Evolutionary conservation across 2,888 invertebrate species (phyloP).

Genomic region (Torymus texanus): DNA sequence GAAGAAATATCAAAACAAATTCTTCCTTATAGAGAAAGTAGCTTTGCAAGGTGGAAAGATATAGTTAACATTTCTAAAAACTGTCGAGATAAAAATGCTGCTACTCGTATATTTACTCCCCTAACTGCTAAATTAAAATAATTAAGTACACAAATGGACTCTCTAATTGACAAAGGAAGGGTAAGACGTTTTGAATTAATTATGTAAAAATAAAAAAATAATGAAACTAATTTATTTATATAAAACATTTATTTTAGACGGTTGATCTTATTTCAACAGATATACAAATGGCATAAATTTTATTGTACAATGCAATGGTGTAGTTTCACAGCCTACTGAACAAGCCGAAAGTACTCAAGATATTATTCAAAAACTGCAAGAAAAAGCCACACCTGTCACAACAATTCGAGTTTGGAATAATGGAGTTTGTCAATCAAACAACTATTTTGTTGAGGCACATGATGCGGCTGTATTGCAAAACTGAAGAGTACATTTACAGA

Average conservation of each 20-base stretch:
- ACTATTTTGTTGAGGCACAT: too few relatives aligned
- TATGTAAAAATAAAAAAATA: neutral
- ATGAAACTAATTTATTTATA: neutral
- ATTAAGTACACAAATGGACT: slow-evolving; percentile 68
- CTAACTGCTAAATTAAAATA: slow-evolving; percentile 68
- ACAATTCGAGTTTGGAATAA: too few relatives aligned
- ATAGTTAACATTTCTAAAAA: slow-evolving; percentile 60
- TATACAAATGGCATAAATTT: slow-evolving; percentile 65
- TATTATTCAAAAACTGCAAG: too few relatives aligned
- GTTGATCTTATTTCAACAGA: slow-evolving; percentile 67
- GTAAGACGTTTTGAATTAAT: slow-evolving; percentile 58
- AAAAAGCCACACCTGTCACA: too few relatives aligned
- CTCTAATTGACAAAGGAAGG: slow-evolving; percentile 67
- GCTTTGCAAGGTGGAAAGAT: slow-evolving; percentile 63
- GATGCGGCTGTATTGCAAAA: too few relatives aligned
- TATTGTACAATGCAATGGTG: slow-evolving; percentile 64
- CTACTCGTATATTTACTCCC: slow-evolving; percentile 59
- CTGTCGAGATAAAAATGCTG: slow-evolving; percentile 66
- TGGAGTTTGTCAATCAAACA: too few relatives aligned
- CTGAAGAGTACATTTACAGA: too few relatives aligned
- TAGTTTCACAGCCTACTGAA: too few relatives aligned
- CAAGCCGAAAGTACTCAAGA: too few relatives aligned
- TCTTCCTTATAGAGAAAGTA: slow-evolving; percentile 59
- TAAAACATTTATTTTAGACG: slow-evolving; percentile 57
- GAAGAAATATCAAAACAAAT: slow-evolving; percentile 76